Evolutionary conservation across 1,140 invertebrate genomes (phyloP), one percentile per base, ranked within the genome.

Genomic region (Polypedilum pembai): DNA sequence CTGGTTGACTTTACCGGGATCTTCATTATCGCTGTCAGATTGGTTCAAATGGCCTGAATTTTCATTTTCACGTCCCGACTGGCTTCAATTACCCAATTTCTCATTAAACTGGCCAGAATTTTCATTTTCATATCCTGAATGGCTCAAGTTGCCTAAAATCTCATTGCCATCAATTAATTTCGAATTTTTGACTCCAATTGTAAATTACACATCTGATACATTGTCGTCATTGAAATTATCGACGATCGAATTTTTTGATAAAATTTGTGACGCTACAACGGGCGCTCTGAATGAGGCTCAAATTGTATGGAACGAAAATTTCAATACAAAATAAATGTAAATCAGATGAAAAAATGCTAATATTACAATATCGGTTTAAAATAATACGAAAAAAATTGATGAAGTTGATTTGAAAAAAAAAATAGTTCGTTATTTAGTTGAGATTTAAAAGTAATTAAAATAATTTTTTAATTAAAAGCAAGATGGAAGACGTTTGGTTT

Each of bases 241-340:
- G 3, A 18, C 65, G 17, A 2, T 69, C 7, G 65, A 69, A 20
- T 69, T 20, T 69, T 69, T 69, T 10, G 65, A 69, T 20, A 69
- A 69, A 69, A 69, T 69, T 69, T 18, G 20, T 21, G 65, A 18
- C 18, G 65, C 17, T 10, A 69, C 20, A 8, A 18, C 8, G 65
- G 17, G 65, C 65, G 8, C 7, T 18, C 18, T 69, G 5, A 8
- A 20, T 20, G 65, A 69, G 12, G 7, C 17, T 18, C 65, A 69
- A 69, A 69, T 69, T 69, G 65, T 69, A 18, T 69, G 65, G 65
- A 69, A 69, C 17, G 65, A 69, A 20, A 69, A 69, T 21, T 69
- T 69, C 65, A 69, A 69, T 69, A 20, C 17, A 10, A 69, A 69
- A 5, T 69, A 69, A 8, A 18, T 69, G 17, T 69, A 33, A 33